Conservation (phyloP, 2,888 invertebrate genomes). For the Lasioglossum oenotherae region DNA sequence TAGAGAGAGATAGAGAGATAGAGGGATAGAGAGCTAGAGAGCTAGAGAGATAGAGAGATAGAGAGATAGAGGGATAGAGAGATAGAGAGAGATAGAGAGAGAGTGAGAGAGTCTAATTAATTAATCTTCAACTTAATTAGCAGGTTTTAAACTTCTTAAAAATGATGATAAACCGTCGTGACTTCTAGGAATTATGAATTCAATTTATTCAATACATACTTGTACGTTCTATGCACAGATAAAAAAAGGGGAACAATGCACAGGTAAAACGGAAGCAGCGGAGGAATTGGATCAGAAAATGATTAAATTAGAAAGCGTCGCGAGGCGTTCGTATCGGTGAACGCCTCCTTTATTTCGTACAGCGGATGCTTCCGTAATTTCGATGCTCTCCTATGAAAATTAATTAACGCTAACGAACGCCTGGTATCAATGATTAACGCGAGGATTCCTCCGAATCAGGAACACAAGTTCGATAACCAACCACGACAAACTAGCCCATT, state of each 20-base stretch:
- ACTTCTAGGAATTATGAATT: neutral
- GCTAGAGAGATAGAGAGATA: too few species aligned
- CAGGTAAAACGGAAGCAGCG: conserved; percentile 24
- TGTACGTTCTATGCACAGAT: neutral
- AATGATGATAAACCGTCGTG: neutral
- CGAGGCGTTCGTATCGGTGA: conserved; percentile 25
- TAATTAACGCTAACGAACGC: conserved; percentile 32
- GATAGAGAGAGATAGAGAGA: too few species aligned
- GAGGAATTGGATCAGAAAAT: conserved; percentile 48
- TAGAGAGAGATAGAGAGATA: too few species aligned
- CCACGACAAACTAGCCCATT: neutral
- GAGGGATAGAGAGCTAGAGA: too few species aligned
- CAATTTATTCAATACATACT: neutral
- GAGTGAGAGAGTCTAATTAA: neutral
- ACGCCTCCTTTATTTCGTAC: conserved; percentile 20
- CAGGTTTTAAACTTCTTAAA: neutral
- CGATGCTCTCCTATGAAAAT: conserved; percentile 27
- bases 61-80: too few species aligned
- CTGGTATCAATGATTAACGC: neutral
- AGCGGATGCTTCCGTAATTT: conserved; percentile 31
- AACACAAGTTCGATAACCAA: neutral
- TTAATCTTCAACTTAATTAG: neutral
- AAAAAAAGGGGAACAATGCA: neutral
- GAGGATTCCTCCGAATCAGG: neutral
- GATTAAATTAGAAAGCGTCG: conserved; percentile 57